Percentiles rank a stretch among this genome's conserved stretches.
Evolutionary conservation across 1,140 invertebrate species (phyloP).

Genomic region (Rhagoletis pomonella): DNA sequence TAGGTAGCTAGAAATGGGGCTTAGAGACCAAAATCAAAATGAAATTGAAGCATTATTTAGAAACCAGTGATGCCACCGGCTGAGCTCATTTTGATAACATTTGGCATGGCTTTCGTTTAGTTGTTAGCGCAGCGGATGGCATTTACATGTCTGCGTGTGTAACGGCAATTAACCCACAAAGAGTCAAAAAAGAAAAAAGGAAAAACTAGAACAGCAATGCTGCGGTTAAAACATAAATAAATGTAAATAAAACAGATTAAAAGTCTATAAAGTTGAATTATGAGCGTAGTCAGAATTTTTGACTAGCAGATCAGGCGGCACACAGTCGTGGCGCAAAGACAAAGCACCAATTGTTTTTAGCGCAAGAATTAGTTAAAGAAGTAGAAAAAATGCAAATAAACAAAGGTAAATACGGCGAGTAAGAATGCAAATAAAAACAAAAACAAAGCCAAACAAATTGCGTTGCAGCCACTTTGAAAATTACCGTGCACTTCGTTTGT

Average conservation of each 20-base stretch:
- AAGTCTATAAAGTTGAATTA: conserved; percentile 1
- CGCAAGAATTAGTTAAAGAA: not conserved
- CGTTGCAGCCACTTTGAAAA: not conserved
- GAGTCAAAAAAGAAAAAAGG: not conserved
- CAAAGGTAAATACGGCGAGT: not conserved
- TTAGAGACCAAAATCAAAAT: not conserved
- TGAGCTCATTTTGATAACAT: not conserved
- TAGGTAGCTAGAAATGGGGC: too few relatives aligned
- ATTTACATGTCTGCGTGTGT: conserved; percentile 29
- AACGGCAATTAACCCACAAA: conserved; percentile 34
- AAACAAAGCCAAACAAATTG: too few relatives aligned
- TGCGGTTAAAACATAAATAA: conserved; percentile 35
- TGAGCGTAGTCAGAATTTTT: not conserved
- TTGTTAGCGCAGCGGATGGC: not conserved
- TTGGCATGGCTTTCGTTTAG: not conserved
- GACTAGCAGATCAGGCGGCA: not conserved
- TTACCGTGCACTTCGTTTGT: not conserved
- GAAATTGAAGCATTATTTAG: not conserved
- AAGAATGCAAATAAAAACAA: not conserved
- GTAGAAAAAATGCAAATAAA: not conserved
- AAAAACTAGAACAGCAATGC: not conserved
- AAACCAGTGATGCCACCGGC: not conserved
- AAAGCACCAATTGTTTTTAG: conserved; percentile 18
- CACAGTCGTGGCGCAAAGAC: not conserved
- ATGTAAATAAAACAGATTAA: conserved; percentile 31